These are phyloP conservation scores for Rhopalosiphum maidis DNA, from an alignment of 1,140 invertebrate genomes.

Conservation along the genomic window DNA sequence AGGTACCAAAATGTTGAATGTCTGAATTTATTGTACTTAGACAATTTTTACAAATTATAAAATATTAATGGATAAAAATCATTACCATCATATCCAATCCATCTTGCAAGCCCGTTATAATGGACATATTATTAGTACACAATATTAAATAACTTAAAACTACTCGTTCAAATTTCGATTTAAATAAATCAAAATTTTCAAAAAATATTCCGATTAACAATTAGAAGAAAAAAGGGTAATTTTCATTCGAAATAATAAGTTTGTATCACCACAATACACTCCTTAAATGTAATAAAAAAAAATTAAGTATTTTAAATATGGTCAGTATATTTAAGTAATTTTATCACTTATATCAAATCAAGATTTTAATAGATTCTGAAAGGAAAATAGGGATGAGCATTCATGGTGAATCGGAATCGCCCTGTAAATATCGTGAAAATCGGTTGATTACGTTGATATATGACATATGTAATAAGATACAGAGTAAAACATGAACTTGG, in stretches of 20 bases:
- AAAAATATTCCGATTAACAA: too few species aligned
- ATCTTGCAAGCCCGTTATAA: too few species aligned
- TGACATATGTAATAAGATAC: neutral
- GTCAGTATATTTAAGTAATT: neutral
- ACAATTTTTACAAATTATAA: too few species aligned
- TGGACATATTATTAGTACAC: too few species aligned
- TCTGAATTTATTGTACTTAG: too few species aligned
- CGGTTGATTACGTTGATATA: neutral
- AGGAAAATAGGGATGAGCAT: neutral
- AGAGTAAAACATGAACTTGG: conserved; percentile 6
- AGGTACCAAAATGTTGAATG: too few species aligned
- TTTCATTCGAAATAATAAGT: neutral
- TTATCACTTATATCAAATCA: neutral
- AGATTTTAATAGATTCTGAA: neutral
- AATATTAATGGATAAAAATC: too few species aligned
- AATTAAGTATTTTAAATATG: neutral
- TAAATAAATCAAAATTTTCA: too few species aligned
- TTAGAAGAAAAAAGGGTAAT: neutral
- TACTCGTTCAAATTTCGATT: too few species aligned
- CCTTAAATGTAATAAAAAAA: neutral
- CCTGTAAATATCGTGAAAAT: neutral
- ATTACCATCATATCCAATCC: too few species aligned
- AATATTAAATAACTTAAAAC: too few species aligned
- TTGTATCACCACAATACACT: neutral
- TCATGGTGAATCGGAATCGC: neutral